Conservation (phyloP, 23 tunicate species). For the Ciona savignyi region DNA sequence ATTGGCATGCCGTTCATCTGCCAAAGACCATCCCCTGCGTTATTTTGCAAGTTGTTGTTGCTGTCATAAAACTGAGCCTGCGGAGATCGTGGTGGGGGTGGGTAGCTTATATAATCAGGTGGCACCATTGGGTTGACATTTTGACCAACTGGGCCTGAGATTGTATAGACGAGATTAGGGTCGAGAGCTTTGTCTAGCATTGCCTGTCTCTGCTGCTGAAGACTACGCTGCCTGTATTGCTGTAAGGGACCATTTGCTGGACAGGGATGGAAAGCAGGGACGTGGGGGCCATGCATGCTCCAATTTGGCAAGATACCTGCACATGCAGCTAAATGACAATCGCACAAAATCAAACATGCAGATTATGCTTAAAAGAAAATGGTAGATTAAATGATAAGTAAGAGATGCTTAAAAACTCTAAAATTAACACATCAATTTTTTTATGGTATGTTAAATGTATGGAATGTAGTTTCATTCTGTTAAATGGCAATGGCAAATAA, state of each 20-base stretch:
- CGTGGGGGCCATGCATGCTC: slow-evolving; percentile 1
- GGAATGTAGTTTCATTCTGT: too few species aligned
- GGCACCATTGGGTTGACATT: not conserved
- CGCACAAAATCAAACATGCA: too few species aligned
- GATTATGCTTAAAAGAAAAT: too few species aligned
- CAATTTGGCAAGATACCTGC: not conserved
- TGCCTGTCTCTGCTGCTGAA: slow-evolving; percentile 30
- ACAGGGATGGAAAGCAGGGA: slow-evolving; percentile 22
- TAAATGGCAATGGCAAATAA: too few species aligned
- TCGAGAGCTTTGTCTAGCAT: slow-evolving; percentile 20
- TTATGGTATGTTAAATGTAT: too few species aligned
- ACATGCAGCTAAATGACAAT: slow-evolving; percentile 2
- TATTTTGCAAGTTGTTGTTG: slow-evolving; percentile 13
- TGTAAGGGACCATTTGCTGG: slow-evolving; percentile 49
- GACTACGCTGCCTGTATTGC: slow-evolving; percentile 59
- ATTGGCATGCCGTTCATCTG: slow-evolving; percentile 4
- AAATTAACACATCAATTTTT: too few species aligned
- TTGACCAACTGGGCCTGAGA: not conserved
- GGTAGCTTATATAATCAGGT: slow-evolving; percentile 8
- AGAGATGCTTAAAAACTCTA: too few species aligned
- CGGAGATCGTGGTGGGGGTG: not conserved
- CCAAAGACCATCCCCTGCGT: slow-evolving; percentile 49
- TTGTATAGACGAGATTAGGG: not conserved
- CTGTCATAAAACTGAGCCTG: not conserved
- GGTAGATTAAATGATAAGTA: too few species aligned